phyloP scores from a whole-genome alignment of 1,140 invertebrate species.

The Anthonomus grandis region DNA sequence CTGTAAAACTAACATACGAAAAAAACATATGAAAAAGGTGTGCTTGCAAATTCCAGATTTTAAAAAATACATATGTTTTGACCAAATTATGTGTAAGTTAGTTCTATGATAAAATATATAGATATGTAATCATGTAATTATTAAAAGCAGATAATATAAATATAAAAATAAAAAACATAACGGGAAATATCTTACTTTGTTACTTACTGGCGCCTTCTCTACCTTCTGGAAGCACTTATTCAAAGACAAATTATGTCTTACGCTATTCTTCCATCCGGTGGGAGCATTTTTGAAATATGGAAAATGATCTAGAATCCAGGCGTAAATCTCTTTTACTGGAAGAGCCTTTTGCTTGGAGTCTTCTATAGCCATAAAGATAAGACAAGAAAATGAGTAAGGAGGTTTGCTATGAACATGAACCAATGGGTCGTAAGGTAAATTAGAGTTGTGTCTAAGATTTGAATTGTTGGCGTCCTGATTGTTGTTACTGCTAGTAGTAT shows the following conservation, averaged over 20 bases:
- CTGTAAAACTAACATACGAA: too few species aligned
- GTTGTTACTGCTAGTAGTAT: neutral
- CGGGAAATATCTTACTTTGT: constrained; percentile 16
- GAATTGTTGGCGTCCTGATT: too few species aligned
- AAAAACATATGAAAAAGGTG: too few species aligned
- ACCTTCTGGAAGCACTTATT: constrained; percentile 98
- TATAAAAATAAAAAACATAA: constrained; percentile 14
- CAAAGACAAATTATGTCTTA: constrained; percentile 90
- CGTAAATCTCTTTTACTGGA: constrained; percentile 95
- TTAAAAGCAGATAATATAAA: neutral
- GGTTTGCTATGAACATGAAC: constrained; percentile 85
- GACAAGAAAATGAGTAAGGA: constrained; percentile 91
- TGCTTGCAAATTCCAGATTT: too few species aligned
- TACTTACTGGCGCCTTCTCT: constrained; percentile 78
- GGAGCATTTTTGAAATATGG: constrained; percentile 95
- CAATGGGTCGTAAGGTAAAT: constrained; percentile 71
- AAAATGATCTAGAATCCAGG: constrained; percentile 96
- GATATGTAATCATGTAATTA: neutral
- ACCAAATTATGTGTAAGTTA: too few species aligned
- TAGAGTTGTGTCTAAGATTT: constrained; percentile 41
- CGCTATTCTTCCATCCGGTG: constrained; percentile 97
- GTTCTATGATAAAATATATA: too few species aligned
- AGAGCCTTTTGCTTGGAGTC: constrained; percentile 83
- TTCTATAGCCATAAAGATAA: constrained; percentile 98
- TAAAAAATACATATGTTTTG: neutral